Conservation (phyloP, 2,888 invertebrate genomes). For the Aphidoletes aphidimyza region DNA sequence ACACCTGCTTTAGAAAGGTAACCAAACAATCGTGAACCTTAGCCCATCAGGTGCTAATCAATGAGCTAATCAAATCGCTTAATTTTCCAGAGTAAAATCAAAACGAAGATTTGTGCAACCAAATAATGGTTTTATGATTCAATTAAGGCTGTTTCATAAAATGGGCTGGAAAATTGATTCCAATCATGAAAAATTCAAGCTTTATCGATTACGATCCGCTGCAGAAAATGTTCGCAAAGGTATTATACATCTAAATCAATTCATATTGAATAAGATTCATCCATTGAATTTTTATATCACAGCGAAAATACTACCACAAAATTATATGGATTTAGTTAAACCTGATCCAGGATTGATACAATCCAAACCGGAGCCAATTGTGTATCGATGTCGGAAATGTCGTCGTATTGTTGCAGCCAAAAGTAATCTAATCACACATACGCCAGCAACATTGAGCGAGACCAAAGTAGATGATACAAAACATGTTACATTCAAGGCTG, state of each 20-base stretch:
- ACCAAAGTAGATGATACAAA: background rate
- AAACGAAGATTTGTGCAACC: slow-evolving; percentile 80
- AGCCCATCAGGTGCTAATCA: background rate
- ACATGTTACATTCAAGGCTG: slow-evolving; percentile 20
- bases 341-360: slow-evolving; percentile 81
- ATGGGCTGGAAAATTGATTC: slow-evolving; percentile 80
- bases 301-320: slow-evolving; percentile 85
- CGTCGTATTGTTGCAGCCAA: slow-evolving; percentile 84
- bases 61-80: background rate
- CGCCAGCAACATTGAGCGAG: slow-evolving; percentile 58
- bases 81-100: slow-evolving; percentile 70
- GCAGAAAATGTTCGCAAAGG: slow-evolving; percentile 83
- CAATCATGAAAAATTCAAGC: slow-evolving; percentile 76
- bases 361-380: slow-evolving; percentile 82
- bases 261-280: slow-evolving; percentile 21
- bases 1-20: slow-evolving; percentile 74
- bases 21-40: background rate
- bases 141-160: slow-evolving; percentile 77
- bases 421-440: slow-evolving; percentile 81
- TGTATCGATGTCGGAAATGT: slow-evolving; percentile 86
- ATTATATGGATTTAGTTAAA: slow-evolving; percentile 80
- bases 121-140: slow-evolving; percentile 83
- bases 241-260: slow-evolving; percentile 60
- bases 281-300: slow-evolving; percentile 56
- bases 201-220: slow-evolving; percentile 80